Base-by-base conservation (phyloP, 64 coral and sea anemone genomes). In the Pachyseris speciosa region DNA sequence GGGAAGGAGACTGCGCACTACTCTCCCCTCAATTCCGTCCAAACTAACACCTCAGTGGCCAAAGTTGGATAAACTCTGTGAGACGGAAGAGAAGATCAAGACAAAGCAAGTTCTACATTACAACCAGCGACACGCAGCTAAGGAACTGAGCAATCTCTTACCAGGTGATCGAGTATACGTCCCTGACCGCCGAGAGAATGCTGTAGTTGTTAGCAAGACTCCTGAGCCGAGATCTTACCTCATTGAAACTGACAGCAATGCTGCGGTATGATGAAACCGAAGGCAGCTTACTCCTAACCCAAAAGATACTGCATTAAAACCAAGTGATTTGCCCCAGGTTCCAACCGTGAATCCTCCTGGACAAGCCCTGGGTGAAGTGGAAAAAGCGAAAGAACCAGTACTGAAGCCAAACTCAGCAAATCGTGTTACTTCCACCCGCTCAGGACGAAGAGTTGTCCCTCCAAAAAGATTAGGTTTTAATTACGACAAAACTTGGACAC, bases 151-250 rank as follows among this genome's bases (percentile, higher is more conserved):
- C 53, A 26, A 43, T 34, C 61, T 93, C 4, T 39, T 83, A 72
- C 84, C 74, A 28, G 92, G 77, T 15, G 57, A 55, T 8, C 38
- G 37, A 10, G 92, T 94, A n/a, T 71, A 63, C 22, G 72, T 94
- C 19, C 19, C 67, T 72, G 85, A 83, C 38, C 16, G 43, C 40
- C 41, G 69, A 33, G 47, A 43, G 37, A 59, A 42, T 26, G 83
- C 83, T 45, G 57, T 33, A 42, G 39, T 87, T 28, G 45, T 37
- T 0, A 16, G 51, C 17, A 74, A 50, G 65, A 68, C 83, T 57
- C 50, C 85, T 63, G 86, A 68, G 60, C 80, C 81, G 7, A 31
- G 90, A n/a, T 92, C 78, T 6, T 92, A 92, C 68, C 8, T 48
- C 9, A 38, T 92, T 22, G 32, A 92, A 38, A 92, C 90, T 37